phyloP scores from a whole-genome alignment of 1,140 invertebrate species.

The Cardiocondyla obscurior region DNA sequence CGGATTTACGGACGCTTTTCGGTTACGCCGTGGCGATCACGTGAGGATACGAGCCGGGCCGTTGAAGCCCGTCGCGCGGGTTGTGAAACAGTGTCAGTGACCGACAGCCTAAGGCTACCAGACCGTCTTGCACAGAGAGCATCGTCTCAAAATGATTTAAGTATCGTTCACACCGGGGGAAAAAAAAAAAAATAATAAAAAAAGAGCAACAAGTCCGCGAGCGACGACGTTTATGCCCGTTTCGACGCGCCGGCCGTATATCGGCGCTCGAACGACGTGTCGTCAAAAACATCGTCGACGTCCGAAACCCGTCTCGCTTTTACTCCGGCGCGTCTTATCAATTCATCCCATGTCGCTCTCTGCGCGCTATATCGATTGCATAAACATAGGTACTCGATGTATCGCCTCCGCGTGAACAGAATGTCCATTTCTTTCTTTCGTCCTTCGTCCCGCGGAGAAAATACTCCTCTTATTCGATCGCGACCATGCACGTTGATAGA shows the following conservation, averaged over 20 bases:
- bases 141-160: constrained; percentile 72
- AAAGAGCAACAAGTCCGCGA: background rate
- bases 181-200: too few relatives aligned
- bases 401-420: constrained; percentile 30
- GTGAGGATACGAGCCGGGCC: constrained; percentile 63
- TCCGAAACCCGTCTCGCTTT: constrained; percentile 30
- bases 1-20: constrained; percentile 60
- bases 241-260: background rate
- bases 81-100: constrained; percentile 84
- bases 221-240: background rate
- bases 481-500: background rate
- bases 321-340: constrained; percentile 8
- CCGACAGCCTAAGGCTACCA: constrained; percentile 83
- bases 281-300: background rate
- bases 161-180: constrained; percentile 70
- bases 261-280: background rate
- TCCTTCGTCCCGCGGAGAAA: background rate
- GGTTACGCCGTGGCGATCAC: constrained; percentile 52
- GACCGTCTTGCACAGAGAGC: constrained; percentile 72
- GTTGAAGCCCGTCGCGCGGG: constrained; percentile 67
- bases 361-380: constrained; percentile 36
- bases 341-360: constrained; percentile 39
- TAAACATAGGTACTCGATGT: constrained; percentile 7
- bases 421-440: background rate
- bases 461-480: background rate